A percentile compares a stretch with the other conserved stretches of the same genome.
Evolutionary conservation across 2,797 vertebrate genomes (phyloP).

Genomic region (Otolemur crassicaudatus): DNA sequence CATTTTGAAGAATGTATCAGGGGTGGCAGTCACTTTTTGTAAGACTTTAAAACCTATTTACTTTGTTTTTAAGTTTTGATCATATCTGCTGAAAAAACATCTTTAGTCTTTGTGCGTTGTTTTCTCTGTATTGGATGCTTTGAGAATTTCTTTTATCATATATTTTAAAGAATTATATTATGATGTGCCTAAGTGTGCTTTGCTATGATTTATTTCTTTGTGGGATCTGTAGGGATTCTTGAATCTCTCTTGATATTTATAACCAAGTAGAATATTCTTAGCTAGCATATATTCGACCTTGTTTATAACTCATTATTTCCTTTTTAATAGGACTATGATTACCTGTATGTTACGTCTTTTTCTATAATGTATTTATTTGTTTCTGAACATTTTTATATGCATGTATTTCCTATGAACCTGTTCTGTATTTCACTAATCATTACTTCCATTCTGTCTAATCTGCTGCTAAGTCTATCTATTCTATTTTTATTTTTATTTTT

Average conservation of each 20-base stretch:
- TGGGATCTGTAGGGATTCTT: not conserved
- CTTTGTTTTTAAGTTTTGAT: not conserved
- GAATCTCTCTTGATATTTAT: constrained; percentile 1
- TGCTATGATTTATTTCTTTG: not conserved
- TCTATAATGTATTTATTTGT: not conserved
- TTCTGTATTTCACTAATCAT: not conserved
- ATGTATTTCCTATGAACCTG: not conserved
- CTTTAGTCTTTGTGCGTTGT: not conserved
- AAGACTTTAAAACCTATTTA: not conserved
- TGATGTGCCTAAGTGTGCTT: not conserved
- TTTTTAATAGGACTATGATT: not conserved
- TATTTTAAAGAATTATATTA: not conserved
- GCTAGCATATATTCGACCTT: not conserved
- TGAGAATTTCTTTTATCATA: not conserved
- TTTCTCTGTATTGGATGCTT: not conserved
- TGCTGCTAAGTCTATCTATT: not conserved
- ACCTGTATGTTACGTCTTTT: not conserved
- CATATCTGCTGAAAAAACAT: not conserved
- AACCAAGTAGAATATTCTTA: not conserved
- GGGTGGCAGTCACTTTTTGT: not conserved
- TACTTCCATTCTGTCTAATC: not conserved
- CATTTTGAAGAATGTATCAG: not conserved
- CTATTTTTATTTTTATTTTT: not conserved
- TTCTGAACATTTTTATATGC: not conserved
- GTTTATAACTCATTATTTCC: not conserved